phyloP scores from a whole-genome alignment of 1,140 invertebrate species.

The Batillaria attramentaria region DNA sequence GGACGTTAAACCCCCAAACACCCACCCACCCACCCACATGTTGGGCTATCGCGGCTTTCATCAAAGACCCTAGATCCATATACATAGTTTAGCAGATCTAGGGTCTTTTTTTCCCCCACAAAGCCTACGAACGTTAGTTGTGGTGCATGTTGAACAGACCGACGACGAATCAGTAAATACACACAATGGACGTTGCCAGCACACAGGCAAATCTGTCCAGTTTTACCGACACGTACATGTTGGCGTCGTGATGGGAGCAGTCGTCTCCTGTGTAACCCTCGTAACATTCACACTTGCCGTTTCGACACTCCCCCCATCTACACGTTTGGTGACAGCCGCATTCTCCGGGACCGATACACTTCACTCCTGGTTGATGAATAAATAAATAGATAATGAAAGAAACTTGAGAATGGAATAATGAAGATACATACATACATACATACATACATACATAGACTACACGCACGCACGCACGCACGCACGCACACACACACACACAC shows the following conservation, averaged over 20 bases:
- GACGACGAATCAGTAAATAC: background rate
- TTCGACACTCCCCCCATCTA: constrained; percentile 34
- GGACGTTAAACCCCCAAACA: too few species aligned
- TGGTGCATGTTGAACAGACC: constrained; percentile 22
- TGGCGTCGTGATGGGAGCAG: constrained; percentile 25
- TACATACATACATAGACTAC: too few species aligned
- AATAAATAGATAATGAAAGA: background rate
- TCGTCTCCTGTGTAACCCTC: constrained; percentile 40
- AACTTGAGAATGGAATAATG: too few species aligned
- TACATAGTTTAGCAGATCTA: background rate
- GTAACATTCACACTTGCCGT: constrained; percentile 39
- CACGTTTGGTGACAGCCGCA: constrained; percentile 31
- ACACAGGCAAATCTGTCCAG: background rate
- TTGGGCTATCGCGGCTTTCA: too few species aligned
- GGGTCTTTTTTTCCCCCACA: background rate
- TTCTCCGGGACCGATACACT: constrained; percentile 26
- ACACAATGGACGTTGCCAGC: background rate
- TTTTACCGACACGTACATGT: constrained; percentile 5
- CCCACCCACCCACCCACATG: too few species aligned
- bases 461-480: too few species aligned
- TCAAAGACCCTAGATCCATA: too few species aligned
- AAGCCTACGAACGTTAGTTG: background rate
- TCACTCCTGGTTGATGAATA: background rate
- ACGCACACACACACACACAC: too few species aligned
- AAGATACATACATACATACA: too few species aligned